Evolutionary conservation across 1,140 invertebrate genomes (phyloP).

Genomic region (Colletes latitarsis): DNA sequence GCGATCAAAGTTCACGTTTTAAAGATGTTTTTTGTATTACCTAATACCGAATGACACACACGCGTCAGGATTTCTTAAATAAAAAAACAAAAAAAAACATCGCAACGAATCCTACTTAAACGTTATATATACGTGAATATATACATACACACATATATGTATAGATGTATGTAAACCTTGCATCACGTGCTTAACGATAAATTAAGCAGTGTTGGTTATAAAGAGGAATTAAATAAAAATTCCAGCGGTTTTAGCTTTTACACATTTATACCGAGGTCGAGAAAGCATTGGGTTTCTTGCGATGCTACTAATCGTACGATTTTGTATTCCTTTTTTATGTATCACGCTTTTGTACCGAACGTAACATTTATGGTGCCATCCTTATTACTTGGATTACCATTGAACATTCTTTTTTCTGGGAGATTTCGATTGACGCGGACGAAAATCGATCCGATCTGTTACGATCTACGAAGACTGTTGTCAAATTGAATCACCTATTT

Average conservation of each 20-base stretch:
- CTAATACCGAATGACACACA: conserved; percentile 2
- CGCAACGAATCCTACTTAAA: conserved; percentile 43
- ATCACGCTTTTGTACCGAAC: conserved; percentile 34
- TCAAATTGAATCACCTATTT: not conserved
- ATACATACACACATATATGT: not conserved
- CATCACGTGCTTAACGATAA: conserved; percentile 25
- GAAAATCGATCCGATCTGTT: conserved; percentile 4
- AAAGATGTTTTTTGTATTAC: not conserved
- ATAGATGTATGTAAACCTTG: conserved; percentile 15
- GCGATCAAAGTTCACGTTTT: not conserved
- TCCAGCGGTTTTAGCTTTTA: conserved; percentile 46
- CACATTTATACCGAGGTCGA: conserved; percentile 49
- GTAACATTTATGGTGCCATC: conserved; percentile 14
- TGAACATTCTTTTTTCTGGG: conserved; percentile 5
- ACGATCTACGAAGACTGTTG: conserved; percentile 5
- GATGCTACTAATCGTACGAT: conserved; percentile 43
- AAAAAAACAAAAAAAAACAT: too few relatives aligned
- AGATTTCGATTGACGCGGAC: not conserved
- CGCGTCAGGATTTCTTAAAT: conserved; percentile 1
- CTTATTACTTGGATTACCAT: conserved; percentile 15
- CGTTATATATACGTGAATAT: conserved; percentile 3
- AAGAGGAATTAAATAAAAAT: conserved; percentile 15
- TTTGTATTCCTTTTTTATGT: conserved; percentile 52
- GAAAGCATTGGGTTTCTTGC: conserved; percentile 53
- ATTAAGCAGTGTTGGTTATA: conserved; percentile 13